A percentile compares a stretch with the other conserved stretches of the same genome.
Evolutionary conservation across 2,113 vertebrate species (phyloP).

Genomic region (Circaetus gallicus): DNA sequence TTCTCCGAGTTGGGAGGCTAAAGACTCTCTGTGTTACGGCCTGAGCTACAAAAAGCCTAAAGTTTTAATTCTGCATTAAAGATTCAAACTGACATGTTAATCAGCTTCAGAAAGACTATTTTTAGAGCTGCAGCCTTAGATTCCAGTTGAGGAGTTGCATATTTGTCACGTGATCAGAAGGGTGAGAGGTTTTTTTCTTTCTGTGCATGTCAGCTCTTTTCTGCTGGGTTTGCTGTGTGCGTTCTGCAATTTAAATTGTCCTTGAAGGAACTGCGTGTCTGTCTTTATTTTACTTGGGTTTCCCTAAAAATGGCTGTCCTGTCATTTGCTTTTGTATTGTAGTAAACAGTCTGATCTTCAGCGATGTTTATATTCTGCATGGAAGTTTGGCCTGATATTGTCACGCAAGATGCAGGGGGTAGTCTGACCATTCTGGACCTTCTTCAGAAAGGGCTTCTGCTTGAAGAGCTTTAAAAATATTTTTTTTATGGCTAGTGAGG

Average conservation of each 20-base stretch:
- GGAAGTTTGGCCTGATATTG: background rate
- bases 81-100: background rate
- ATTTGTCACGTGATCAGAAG: background rate
- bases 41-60: background rate
- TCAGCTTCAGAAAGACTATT: background rate
- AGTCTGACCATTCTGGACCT: background rate
- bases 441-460: background rate
- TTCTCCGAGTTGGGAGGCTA: background rate
- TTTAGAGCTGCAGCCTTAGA: background rate
- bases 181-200: background rate
- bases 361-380: background rate
- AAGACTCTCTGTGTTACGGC: background rate
- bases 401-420: background rate
- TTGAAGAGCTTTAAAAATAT: background rate
- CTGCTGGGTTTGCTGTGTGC: background rate
- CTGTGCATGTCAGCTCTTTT: background rate
- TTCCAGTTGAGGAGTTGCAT: background rate
- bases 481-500: background rate
- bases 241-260: background rate
- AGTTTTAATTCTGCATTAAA: background rate
- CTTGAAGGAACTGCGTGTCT: background rate
- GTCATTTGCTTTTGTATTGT: background rate
- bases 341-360: background rate
- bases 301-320: background rate
- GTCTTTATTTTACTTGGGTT: background rate